Evolutionary conservation across 2,888 invertebrate genomes (phyloP), one percentile per base, ranked within the genome.

Genomic region (Lasioglossum vierecki): DNA sequence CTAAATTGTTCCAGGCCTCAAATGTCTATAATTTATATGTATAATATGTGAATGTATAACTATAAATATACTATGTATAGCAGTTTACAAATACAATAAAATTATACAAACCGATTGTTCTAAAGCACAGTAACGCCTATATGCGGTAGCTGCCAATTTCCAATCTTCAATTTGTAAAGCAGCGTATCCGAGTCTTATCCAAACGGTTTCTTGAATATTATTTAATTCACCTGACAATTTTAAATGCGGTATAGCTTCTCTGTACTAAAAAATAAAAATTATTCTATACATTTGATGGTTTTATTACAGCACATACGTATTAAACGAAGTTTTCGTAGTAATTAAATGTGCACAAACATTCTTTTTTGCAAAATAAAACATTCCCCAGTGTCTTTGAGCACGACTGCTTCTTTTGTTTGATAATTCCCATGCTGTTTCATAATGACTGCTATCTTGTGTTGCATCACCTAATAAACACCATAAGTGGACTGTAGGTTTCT

Each of bases 1-100:
- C 98, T 83, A 99, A 95, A 95, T 99, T 99, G 95, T 99, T 99
- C 99, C 99, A 99, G 0, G 99, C 99, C 95, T 99, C 99, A 94
- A 98, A 99, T 79, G 98, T 98, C 95, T 97, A 95, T 0, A 97
- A 93, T 84, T 44, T 76, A 80, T 71, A 72, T 26, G 41, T 13
- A 13, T 39, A 75, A 60, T 53, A 41, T 22, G 44, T 44, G 22
- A 81, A 71, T 60, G 18, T 46, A 53, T n/a, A 53, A 53, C 9
- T n/a, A 53, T 22, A 53, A 44, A 13, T 6, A 57, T 73, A 80
- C 0, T 35, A 57, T 26, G 30, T 30, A 63, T 41, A 18, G 39
- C 15, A 49, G 57, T 70, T 26, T 26, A 75, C 8, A 11, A 66
- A 41, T 73, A 79, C 5, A n/a, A 75, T 8, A 44, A 35, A 60